These are phyloP conservation scores for Oreochromis niloticus DNA, from an alignment of 2,113 vertebrate genomes.

Conservation along the genomic window DNA sequence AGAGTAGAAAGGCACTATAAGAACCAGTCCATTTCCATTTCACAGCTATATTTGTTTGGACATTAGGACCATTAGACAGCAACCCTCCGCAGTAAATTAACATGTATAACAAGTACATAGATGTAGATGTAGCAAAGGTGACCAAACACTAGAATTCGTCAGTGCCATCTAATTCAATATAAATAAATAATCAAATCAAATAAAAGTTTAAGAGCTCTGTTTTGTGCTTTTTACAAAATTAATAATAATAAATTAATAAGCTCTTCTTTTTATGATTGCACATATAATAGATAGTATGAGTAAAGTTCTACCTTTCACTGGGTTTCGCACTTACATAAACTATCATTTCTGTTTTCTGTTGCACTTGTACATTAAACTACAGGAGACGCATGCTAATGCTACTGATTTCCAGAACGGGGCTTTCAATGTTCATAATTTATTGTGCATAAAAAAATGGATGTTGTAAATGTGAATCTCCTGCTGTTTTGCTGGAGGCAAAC, in stretches of 20 bases:
- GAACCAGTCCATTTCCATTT: background rate
- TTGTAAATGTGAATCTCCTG: background rate
- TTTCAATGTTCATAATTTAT: background rate
- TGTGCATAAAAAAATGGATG: background rate
- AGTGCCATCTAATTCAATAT: background rate
- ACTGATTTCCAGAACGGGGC: background rate
- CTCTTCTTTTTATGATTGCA: background rate
- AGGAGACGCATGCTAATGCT: background rate
- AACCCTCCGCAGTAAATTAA: background rate
- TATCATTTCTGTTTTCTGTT: background rate
- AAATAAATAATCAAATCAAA: background rate
- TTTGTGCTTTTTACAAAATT: background rate
- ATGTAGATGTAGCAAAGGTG: background rate
- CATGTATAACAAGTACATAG: background rate
- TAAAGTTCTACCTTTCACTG: background rate
- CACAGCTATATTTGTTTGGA: background rate
- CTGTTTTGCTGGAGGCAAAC: background rate
- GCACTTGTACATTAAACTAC: background rate
- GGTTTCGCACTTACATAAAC: background rate
- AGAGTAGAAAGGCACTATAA: background rate
- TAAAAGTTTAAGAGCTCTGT: background rate
- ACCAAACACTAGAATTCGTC: background rate
- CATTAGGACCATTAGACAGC: background rate
- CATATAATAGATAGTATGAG: background rate
- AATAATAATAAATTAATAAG: background rate